Evolutionary conservation across 2,113 vertebrate species (phyloP).

Genomic region (Phocoena phocoena): DNA sequence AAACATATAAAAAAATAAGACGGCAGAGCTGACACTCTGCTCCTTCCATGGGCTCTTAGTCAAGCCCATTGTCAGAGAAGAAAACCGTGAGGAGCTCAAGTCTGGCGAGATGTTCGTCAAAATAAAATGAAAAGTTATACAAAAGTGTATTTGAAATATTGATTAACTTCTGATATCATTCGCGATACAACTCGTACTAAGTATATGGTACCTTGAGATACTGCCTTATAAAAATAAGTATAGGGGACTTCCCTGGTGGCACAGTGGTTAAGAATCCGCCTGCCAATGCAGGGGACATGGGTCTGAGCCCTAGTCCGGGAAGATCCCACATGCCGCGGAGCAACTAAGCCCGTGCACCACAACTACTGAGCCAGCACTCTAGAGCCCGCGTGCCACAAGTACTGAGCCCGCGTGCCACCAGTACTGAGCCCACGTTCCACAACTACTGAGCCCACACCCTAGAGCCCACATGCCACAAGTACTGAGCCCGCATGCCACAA

Average conservation of each 20-base stretch:
- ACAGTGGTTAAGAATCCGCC: too few species aligned
- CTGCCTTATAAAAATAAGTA: not conserved
- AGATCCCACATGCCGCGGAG: too few species aligned
- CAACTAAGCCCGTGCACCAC: too few species aligned
- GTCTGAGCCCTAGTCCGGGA: too few species aligned
- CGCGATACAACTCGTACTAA: not conserved
- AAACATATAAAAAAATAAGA: not conserved
- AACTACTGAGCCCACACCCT: too few species aligned
- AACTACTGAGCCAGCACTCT: too few species aligned
- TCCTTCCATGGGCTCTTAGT: not conserved
- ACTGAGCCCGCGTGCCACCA: too few species aligned
- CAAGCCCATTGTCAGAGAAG: not conserved
- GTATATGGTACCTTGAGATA: not conserved
- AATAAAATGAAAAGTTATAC: not conserved
- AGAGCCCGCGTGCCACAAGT: accelerated
- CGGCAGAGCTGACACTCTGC: not conserved
- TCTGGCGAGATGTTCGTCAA: not conserved
- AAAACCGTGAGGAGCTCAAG: not conserved
- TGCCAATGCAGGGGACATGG: too few species aligned
- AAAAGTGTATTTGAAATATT: not conserved
- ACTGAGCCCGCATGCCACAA: too few species aligned
- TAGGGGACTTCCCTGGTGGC: too few species aligned
- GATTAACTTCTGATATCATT: not conserved
- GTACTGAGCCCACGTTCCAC: too few species aligned
- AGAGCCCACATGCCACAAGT: too few species aligned